Evolutionary conservation across 1,140 invertebrate genomes (phyloP), one percentile per base, ranked within the genome.

Genomic region (Dinoponera quadriceps): DNA sequence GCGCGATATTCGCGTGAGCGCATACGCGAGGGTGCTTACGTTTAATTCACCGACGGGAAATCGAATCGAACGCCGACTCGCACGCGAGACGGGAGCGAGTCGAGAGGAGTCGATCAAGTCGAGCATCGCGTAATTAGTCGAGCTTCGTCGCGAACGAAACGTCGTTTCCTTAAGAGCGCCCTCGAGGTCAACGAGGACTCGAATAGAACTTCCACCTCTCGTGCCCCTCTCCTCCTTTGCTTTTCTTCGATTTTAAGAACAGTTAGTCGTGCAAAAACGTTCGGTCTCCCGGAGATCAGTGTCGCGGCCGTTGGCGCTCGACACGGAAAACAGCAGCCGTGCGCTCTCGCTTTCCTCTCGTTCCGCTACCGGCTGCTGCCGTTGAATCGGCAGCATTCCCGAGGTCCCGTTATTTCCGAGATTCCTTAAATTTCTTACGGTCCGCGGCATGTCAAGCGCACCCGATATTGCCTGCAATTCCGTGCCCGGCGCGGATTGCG

Each of bases 11-110:
- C 33, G 25, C 25, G 33, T 33, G 44, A 38, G 25, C 44, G 18
- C 18, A 18, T 29, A n/a, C 51, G 16, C 44, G 14, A 29, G 2
- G 3, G 9, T 27, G 22, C 14, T 60, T 1, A 49, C 38, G 48
- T 65, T 85, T 73, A 60, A 60, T 81, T 68, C 60, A 49, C 29
- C 49, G 60, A 74, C 62, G 22, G 82, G 81, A 84, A 74, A 86
- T 86, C 86, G 75, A 84, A 84, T 87, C 38, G 51, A 55, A 38
- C 55, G 27, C 27, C 11, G n/a, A 27, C 44, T 49, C 71, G 55
- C 38, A 60, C 49, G 9, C 29, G 33, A 33, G 71, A 1, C 29
- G 65, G 20, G 83, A 38, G 74, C 38, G 38, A 54, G 27, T 20
- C 18, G n/a, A 22, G 54, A 66, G 59, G 48, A 75, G 73, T 78